Base-by-base conservation (phyloP, 2,113 vertebrate species). In the Alouatta palliata region DNA sequence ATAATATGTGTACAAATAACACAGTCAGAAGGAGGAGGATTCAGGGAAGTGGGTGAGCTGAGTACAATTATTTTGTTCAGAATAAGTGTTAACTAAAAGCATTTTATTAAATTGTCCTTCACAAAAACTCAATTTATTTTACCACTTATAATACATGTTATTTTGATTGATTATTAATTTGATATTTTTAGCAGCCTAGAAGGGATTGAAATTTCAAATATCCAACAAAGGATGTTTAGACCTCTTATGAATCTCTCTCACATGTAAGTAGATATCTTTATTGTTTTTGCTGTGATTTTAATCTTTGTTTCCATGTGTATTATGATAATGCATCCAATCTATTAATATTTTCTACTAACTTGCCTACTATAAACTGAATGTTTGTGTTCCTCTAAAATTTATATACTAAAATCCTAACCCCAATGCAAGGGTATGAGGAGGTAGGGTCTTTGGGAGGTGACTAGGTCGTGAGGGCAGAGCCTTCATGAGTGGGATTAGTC, bases 201-300 rank as follows among this genome's bases (percentile, higher is more conserved):
- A 88, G 99, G 99, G 92, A 99, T 99, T 93, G 99, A 99, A 98
- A 99, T 99, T 96, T 96, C 98, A 91, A 99, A 99, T 98, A 99
- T 99, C 97, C 99, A 99, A 86, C 99, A 99, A 87, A 99, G 99
- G 97, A 99, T 99, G 99, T 99, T 99, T 98, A 99, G 98, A 91
- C 99, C 99, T 37, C 99, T 99, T 30, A 98, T 97, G 98, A 99
- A 99, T 96, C 98, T 99, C 97, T 99, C 99, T 92, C 99, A 99
- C 92, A 99, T 99, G 99, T 99, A 99, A 99, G 99, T 99, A 98
- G 37, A 88, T 77, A 4, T 71, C 82, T 91, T 90, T 96, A n/a
- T 81, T 86, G 30, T 27, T 96, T 40, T 32, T 70, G 81, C 56
- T 14, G 85, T 93, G 84, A 45, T 90, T 82, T 85, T 93, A 89